Percentiles rank a stretch among this genome's conserved stretches.
These are phyloP conservation scores for Bufo gargarizans DNA, from an alignment of 2,113 vertebrate genomes.

Conservation along the genomic window DNA sequence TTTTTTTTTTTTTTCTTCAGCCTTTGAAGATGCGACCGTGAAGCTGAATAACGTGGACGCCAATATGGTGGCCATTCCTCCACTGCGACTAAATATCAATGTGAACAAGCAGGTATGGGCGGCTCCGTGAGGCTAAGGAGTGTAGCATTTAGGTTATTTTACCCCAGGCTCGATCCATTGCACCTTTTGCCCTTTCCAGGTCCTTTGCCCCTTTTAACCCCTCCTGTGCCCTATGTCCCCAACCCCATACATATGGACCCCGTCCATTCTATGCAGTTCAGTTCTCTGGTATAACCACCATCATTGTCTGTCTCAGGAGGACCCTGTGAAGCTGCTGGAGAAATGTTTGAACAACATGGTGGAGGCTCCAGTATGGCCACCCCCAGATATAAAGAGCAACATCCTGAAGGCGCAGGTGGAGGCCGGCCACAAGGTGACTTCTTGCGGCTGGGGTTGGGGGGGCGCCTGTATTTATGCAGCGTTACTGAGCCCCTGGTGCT, in stretches of 20 bases:
- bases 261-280: no score
- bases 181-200: neutral
- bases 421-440: constrained; percentile 81
- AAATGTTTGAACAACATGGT: constrained; percentile 86
- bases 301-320: constrained; percentile 73
- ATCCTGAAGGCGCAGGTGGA: constrained; percentile 91
- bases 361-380: constrained; percentile 76
- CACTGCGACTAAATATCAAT: constrained; percentile 71
- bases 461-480: no score
- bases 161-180: neutral
- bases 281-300: neutral
- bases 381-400: constrained; percentile 91
- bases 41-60: constrained; percentile 85
- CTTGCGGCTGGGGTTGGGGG: no score
- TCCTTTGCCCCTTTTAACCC: constrained; percentile 22
- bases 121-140: no score
- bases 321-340: constrained; percentile 86
- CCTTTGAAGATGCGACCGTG: constrained; percentile 75
- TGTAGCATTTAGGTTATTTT: no score
- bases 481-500: neutral
- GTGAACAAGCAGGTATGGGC: constrained; percentile 83
- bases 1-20: constrained; percentile 56
- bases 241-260: no score
- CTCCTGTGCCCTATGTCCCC: no score
- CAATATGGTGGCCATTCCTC: constrained; percentile 63